These are phyloP conservation scores for Euclidia mi DNA, from an alignment of 2,888 invertebrate genomes.

Conservation along the genomic window DNA sequence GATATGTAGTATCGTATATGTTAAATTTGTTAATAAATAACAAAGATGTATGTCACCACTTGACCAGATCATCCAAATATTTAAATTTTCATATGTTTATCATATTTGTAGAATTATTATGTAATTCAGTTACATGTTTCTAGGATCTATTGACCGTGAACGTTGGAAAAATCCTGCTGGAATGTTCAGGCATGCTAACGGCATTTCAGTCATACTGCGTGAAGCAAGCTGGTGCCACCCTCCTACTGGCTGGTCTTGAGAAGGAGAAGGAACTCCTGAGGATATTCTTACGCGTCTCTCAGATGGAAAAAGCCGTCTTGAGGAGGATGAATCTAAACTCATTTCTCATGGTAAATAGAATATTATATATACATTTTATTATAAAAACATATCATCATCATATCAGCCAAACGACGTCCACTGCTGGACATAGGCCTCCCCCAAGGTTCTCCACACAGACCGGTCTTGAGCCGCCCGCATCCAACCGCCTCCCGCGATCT, in stretches of 20 bases:
- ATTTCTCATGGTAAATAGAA: constrained; percentile 97
- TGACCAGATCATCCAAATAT: too few species aligned
- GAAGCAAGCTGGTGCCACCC: constrained; percentile 96
- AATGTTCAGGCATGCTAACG: constrained; percentile 97
- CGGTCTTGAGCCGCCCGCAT: too few species aligned
- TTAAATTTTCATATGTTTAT: too few species aligned
- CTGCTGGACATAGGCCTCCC: too few species aligned
- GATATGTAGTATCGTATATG: too few species aligned
- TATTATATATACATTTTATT: not conserved
- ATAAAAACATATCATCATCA: too few species aligned
- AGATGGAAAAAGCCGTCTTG: constrained; percentile 98
- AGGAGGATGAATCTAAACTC: constrained; percentile 99
- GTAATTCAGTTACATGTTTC: constrained; percentile 31
- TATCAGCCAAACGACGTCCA: too few species aligned
- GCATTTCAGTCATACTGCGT: constrained; percentile 99
- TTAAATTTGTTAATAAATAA: too few species aligned
- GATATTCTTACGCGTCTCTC: constrained; percentile 98
- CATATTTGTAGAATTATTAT: too few species aligned
- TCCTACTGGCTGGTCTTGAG: constrained; percentile 96
- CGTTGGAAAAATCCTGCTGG: constrained; percentile 97
- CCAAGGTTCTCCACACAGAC: too few species aligned
- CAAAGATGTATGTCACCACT: too few species aligned
- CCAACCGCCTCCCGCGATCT: too few species aligned
- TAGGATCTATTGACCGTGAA: constrained; percentile 96
- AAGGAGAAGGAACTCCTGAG: constrained; percentile 98